Conservation (phyloP, 2,888 invertebrate species). For the Dicyrtoma fusca region DNA sequence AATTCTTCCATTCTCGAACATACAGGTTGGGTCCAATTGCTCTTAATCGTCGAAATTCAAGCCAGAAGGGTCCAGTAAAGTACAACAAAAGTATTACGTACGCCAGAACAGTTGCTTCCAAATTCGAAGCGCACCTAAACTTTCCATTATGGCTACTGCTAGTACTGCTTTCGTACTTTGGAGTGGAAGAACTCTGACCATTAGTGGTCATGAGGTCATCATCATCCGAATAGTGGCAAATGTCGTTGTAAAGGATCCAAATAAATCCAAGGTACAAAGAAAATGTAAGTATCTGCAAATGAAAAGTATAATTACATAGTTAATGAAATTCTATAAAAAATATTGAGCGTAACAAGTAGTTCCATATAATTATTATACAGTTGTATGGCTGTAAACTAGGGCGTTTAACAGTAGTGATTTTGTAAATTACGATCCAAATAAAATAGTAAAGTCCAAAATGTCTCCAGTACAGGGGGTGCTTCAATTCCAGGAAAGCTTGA, state of each 20-base stretch:
- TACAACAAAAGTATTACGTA: neutral
- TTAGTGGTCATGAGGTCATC: no score
- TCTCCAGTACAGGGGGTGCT: slow-evolving; percentile 14
- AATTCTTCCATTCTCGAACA: slow-evolving; percentile 23
- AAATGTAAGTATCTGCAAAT: neutral
- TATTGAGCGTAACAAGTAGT: neutral
- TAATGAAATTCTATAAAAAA: neutral
- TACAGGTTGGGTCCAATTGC: slow-evolving; percentile 3
- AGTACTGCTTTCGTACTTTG: neutral
- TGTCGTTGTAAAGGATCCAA: slow-evolving; percentile 20
- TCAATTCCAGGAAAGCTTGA: slow-evolving; percentile 15
- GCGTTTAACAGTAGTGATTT: no score
- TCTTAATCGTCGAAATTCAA: slow-evolving; percentile 6
- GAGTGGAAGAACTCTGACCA: no score
- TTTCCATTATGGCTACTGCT: no score
- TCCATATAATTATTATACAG: no score
- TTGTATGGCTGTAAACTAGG: no score
- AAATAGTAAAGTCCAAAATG: slow-evolving; percentile 20
- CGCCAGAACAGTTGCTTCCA: neutral
- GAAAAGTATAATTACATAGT: no score
- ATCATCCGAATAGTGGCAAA: slow-evolving; percentile 4
- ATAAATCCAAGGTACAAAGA: neutral
- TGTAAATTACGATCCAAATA: slow-evolving; percentile 14
- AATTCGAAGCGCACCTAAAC: neutral
- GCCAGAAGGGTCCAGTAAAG: neutral